Evolutionary conservation across 2,888 invertebrate genomes (phyloP).

Genomic region (Drosophila paramelanica): DNA sequence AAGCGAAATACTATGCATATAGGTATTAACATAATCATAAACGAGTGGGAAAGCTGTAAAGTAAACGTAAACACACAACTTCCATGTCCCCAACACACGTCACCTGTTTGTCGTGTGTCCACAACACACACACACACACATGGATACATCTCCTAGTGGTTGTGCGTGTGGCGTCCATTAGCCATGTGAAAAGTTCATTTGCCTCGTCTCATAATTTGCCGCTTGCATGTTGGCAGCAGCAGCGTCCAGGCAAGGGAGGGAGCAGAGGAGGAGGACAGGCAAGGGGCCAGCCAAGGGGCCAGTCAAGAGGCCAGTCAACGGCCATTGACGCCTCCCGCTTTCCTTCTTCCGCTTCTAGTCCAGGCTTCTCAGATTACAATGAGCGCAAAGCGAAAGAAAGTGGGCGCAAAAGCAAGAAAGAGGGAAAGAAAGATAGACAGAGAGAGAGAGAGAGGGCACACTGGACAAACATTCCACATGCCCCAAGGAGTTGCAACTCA

Average conservation of each 20-base stretch:
- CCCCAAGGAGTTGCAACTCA: slow-evolving; percentile 61
- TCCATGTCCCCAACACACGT: slow-evolving; percentile 30
- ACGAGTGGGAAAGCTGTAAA: slow-evolving; percentile 47
- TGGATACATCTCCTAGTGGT: slow-evolving; percentile 14
- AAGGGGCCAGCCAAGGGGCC: background rate
- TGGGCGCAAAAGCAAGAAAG: slow-evolving; percentile 4
- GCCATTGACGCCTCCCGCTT: slow-evolving; percentile 29
- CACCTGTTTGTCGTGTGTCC: slow-evolving; percentile 65
- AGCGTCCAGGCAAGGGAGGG: slow-evolving; percentile 12
- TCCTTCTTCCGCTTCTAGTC: slow-evolving; percentile 34
- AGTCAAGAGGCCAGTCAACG: slow-evolving; percentile 29
- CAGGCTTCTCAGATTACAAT: slow-evolving; percentile 62
- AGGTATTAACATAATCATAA: slow-evolving; percentile 47
- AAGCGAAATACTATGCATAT: slow-evolving; percentile 46
- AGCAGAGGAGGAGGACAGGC: background rate
- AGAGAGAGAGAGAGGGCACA: slow-evolving; percentile 7
- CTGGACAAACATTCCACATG: slow-evolving; percentile 34
- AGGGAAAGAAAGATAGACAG: background rate
- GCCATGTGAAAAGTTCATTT: slow-evolving; percentile 81
- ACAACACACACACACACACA: slow-evolving; percentile 34
- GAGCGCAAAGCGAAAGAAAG: slow-evolving; percentile 3
- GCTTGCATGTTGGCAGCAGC: slow-evolving; percentile 71
- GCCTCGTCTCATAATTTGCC: slow-evolving; percentile 78
- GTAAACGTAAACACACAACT: slow-evolving; percentile 40
- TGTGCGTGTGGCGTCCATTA: slow-evolving; percentile 62